phyloP scores from a whole-genome alignment of 2,888 invertebrate genomes.

The Lasioglossum zephyrum region DNA sequence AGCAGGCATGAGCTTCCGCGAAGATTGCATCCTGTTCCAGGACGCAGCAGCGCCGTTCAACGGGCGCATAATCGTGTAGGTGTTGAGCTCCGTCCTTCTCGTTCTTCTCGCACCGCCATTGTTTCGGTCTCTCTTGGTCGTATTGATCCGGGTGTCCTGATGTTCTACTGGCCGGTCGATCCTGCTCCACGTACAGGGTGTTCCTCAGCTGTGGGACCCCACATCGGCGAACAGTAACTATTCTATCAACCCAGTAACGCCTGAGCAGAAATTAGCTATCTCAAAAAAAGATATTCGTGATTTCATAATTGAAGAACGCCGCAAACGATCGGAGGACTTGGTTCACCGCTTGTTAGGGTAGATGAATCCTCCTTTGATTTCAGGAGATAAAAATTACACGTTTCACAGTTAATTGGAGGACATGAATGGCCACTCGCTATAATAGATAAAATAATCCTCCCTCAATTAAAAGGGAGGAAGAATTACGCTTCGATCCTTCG shows the following conservation, averaged over 20 bases:
- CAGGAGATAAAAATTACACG: neutral
- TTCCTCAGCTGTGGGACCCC: neutral
- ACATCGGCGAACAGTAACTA: neutral
- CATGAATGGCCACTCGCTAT: neutral
- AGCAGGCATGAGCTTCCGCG: neutral
- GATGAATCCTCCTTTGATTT: neutral
- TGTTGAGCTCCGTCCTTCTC: slow-evolving; percentile 59
- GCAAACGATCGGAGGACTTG: neutral
- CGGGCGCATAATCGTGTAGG: slow-evolving; percentile 54
- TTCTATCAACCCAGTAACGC: neutral
- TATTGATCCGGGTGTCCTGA: slow-evolving; percentile 79
- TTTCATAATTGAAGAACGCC: neutral
- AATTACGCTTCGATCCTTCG: too few species aligned
- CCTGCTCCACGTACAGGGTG: slow-evolving; percentile 66
- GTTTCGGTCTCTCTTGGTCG: slow-evolving; percentile 69
- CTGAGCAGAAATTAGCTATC: neutral
- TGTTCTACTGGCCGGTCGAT: slow-evolving; percentile 72
- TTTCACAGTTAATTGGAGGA: neutral
- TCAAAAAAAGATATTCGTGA: neutral
- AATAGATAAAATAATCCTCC: neutral
- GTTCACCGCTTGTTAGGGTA: neutral
- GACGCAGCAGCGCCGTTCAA: slow-evolving; percentile 50
- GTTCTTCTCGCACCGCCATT: slow-evolving; percentile 32
- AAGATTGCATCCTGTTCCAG: slow-evolving; percentile 41
- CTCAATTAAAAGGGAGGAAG: too few species aligned